Conservation (phyloP, 2,888 invertebrate species). For the Therioaphis trifolii region DNA sequence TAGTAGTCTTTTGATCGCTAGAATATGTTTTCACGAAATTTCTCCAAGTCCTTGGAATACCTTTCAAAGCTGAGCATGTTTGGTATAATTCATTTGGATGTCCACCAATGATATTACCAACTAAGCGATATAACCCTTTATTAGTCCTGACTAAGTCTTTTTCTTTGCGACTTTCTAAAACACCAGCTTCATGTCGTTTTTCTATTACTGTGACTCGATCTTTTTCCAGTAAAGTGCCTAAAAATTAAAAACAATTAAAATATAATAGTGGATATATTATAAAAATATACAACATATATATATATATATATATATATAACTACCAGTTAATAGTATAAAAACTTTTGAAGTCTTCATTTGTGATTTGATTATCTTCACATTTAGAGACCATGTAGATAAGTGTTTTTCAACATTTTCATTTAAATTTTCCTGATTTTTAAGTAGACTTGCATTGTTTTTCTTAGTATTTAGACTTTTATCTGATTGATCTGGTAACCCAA, state of each 20-base stretch:
- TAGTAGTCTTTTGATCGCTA: neutral
- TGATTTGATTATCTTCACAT: neutral
- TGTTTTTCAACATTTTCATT: constrained; percentile 22
- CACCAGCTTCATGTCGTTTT: constrained; percentile 36
- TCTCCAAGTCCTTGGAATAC: constrained; percentile 38
- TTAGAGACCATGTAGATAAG: constrained; percentile 30
- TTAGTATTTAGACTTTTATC: neutral
- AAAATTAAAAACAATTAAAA: neutral
- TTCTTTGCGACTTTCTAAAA: constrained; percentile 13
- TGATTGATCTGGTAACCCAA: constrained; percentile 29
- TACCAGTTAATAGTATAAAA: constrained; percentile 22
- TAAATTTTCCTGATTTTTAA: constrained; percentile 17
- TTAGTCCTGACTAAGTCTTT: constrained; percentile 26
- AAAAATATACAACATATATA: neutral
- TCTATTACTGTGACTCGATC: constrained; percentile 14
- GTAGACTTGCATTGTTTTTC: neutral
- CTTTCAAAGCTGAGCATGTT: neutral
- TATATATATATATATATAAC: neutral
- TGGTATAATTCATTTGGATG: constrained; percentile 27
- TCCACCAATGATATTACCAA: constrained; percentile 39
- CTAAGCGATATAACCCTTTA: constrained; percentile 35
- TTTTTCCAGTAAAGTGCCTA: constrained; percentile 23
- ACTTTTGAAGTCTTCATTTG: neutral
- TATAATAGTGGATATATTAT: neutral
- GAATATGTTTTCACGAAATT: neutral